Evolutionary conservation across 2,113 vertebrate species (phyloP), one percentile per base, ranked within the genome.

Genomic region (Polypterus senegalus): DNA sequence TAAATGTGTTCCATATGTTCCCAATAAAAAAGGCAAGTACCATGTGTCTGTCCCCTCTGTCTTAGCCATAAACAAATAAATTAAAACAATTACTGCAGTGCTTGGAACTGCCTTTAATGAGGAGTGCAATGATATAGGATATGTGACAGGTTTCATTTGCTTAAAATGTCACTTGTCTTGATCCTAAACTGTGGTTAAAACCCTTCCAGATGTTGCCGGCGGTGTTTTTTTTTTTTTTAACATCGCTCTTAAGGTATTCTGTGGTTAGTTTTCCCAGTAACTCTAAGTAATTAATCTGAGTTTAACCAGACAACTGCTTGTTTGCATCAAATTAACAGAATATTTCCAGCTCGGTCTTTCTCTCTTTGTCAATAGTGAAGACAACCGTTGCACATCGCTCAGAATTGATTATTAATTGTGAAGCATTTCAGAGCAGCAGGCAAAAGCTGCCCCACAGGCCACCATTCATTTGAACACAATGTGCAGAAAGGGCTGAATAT

Each of bases 71-170:
- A 83, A 83, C 79, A 77, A 81, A 84, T 84, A 83, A 83, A 89
- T 87, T 82, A 82, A 82, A 83, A 84, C 81, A 89, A 88, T 87
- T 84, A 86, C 76, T 27, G 71, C 68, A 7, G 70, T 3, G 45
- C 67, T 70, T 77, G 63, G 66, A 70, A 64, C 54, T 60, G 79
- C 79, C 80, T 81, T 77, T 84, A 75, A 77, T 68, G 81, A 75
- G 73, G 48, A 64, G 77, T 46, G 60, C 48, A 58, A 69, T 70
- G 63, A 52, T 27, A 66, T 79, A 74, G 81, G 77, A 74, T 72
- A 81, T 80, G 79, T 69, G 79, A 76, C 76, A 71, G 69, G 54
- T 71, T 69, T 72, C 64, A 57, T 74, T 69, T 60, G 67, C 69
- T 69, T 78, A 71, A 72, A 79, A 72, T 76, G 73, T 73, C 76